phyloP scores from a whole-genome alignment of 2,113 vertebrate species.

The Odontophorus gujanensis region DNA sequence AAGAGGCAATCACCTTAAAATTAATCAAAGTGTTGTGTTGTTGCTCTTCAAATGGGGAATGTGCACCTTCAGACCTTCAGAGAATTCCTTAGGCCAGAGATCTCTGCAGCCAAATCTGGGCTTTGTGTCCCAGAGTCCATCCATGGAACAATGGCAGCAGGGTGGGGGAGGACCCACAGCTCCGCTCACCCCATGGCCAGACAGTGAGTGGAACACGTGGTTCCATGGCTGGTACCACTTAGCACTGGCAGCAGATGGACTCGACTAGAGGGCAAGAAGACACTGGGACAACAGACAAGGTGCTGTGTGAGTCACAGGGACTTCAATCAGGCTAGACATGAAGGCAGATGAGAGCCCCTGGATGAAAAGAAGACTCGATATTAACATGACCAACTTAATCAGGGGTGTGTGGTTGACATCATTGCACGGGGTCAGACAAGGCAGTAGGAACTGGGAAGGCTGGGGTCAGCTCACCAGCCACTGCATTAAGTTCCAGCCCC shows the following conservation, averaged over 20 bases:
- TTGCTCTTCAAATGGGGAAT: background rate
- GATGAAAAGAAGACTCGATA: background rate
- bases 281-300: accelerated
- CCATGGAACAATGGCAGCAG: accelerated
- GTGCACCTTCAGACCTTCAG: background rate
- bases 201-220: accelerated
- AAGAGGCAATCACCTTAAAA: slow-evolving; percentile 48
- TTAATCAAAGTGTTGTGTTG: slow-evolving; percentile 12
- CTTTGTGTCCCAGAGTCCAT: background rate
- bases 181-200: background rate
- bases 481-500: background rate
- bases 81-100: background rate
- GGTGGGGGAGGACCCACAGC: accelerated
- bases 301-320: background rate
- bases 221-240: background rate
- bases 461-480: background rate
- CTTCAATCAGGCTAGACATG: background rate
- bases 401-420: background rate
- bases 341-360: background rate
- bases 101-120: background rate
- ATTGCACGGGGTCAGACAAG: accelerated
- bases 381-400: background rate
- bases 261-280: background rate
- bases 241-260: background rate
- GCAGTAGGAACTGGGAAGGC: background rate